phyloP scores from a whole-genome alignment of 2,888 invertebrate genomes.

The Acleris emargana region DNA sequence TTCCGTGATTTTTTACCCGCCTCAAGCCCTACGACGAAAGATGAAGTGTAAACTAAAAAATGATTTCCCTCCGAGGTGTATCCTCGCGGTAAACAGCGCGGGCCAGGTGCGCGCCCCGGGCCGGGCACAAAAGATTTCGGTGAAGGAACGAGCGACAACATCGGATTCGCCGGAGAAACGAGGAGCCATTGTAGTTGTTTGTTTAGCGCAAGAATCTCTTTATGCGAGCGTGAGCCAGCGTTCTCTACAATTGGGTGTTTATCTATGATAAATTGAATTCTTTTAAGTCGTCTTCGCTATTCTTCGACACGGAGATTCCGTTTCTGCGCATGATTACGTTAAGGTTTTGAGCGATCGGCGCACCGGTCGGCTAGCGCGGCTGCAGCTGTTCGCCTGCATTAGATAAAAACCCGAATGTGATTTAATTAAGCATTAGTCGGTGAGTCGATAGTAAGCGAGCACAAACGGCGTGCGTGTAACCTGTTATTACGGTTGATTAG shows the following conservation, averaged over 20 bases:
- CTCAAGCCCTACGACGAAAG: constrained; percentile 75
- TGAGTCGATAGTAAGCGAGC: constrained; percentile 77
- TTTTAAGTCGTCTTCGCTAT: constrained; percentile 57
- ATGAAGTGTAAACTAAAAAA: constrained; percentile 78
- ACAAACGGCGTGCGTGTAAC: constrained; percentile 78
- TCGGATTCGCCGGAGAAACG: constrained; percentile 58
- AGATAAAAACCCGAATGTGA: constrained; percentile 76
- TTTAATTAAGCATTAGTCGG: constrained; percentile 81
- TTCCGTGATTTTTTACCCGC: constrained; percentile 76
- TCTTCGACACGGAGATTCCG: constrained; percentile 45
- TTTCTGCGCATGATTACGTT: constrained; percentile 45
- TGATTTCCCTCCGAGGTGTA: constrained; percentile 68
- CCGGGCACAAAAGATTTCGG: constrained; percentile 76
- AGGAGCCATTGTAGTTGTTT: constrained; percentile 68
- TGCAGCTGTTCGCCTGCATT: constrained; percentile 67
- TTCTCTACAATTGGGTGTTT: constrained; percentile 62
- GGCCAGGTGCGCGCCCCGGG: constrained; percentile 78
- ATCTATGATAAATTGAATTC: constrained; percentile 75
- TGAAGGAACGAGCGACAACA: constrained; percentile 69
- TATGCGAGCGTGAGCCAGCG: constrained; percentile 56
- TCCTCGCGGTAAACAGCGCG: constrained; percentile 74
- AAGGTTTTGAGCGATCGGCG: constrained; percentile 52
- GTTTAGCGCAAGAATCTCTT: constrained; percentile 71
- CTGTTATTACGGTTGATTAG: constrained; percentile 84
- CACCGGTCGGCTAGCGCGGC: constrained; percentile 47